phyloP scores from a whole-genome alignment of 2,113 vertebrate species.

The Austrofundulus limnaeus region DNA sequence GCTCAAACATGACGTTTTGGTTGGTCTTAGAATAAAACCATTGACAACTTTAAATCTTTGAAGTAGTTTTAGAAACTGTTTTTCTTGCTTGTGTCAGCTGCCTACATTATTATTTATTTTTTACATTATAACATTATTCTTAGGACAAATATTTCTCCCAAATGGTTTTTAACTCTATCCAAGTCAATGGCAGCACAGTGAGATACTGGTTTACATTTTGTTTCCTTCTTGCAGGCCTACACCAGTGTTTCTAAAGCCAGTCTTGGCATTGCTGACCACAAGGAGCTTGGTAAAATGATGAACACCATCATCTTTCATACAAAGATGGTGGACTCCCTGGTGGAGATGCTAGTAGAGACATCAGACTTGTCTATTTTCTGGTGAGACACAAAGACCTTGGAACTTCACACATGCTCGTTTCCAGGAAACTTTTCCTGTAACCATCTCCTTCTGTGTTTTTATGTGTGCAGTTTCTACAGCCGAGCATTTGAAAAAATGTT shows the following conservation, averaged over 20 bases:
- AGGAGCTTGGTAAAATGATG: slow-evolving; percentile 99
- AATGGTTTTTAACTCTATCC: no score
- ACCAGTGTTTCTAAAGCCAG: slow-evolving; percentile 98
- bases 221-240: slow-evolving; percentile 82
- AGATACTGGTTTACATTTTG: background rate
- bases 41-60: no score
- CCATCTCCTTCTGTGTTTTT: background rate
- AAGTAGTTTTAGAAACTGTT: no score
- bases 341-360: slow-evolving; percentile 98
- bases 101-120: no score
- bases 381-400: slow-evolving; percentile 70
- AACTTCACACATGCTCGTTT: background rate
- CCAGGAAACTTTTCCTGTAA: background rate
- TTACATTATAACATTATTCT: no score
- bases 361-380: slow-evolving; percentile 98
- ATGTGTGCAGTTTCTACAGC: slow-evolving; percentile 91
- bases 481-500: slow-evolving; percentile 99
- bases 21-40: no score
- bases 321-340: slow-evolving; percentile 99
- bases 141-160: no score
- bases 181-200: no score
- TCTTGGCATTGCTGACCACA: slow-evolving; percentile 91
- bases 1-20: no score
- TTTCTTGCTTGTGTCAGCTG: no score
- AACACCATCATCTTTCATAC: slow-evolving; percentile 99